Evolutionary conservation across 2,888 invertebrate species (phyloP), one percentile per base, ranked within the genome.

Genomic region (Halictus ligatus): DNA sequence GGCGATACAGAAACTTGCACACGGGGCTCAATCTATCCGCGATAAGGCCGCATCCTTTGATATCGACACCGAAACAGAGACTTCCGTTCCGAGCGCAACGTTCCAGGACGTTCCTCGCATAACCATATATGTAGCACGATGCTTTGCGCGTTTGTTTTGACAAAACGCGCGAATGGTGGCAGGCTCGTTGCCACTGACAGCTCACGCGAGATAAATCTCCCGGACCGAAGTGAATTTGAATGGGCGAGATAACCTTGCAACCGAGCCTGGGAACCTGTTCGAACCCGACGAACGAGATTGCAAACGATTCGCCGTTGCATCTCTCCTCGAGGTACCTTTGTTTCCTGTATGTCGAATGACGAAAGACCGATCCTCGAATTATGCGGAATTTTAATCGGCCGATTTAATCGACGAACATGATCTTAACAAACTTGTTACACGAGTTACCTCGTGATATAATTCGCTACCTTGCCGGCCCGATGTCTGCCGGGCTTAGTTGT

Each of bases 1-100:
- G 43, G 46, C 46, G 1, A 67, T 46, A 21, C 13, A 29, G 0
- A n/a, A 77, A 35, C 40, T 15, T 40, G 21, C 21, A 18, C 21
- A 18, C 40, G 64, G 21, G 18, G 21, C 5, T 75, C 64, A 89
- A 90, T 90, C 88, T 90, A 71, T 40, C 67, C 10, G 77, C 74
- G 90, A 90, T 90, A 90, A 90, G 76, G 75, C 83, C 48, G 86
- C 86, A 90, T 90, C 90, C 90, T 90, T 90, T 90, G 90, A 90
- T 90, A 90, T 84, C 80, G 84, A 80, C 75, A 40, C 76, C 48
- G 74, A 54, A 69, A 58, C 43, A 12, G 78, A 60, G 75, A 76
- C 75, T 89, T 89, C 90, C 90, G 90, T 75, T 84, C 69, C 43
- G 13, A 46, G 18, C 40, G 7, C 15, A 35, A 43, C 75, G 76